Percentiles rank a stretch among this genome's conserved stretches.
phyloP scores from a whole-genome alignment of 2,888 invertebrate species.

The Drosophila ezoana region DNA sequence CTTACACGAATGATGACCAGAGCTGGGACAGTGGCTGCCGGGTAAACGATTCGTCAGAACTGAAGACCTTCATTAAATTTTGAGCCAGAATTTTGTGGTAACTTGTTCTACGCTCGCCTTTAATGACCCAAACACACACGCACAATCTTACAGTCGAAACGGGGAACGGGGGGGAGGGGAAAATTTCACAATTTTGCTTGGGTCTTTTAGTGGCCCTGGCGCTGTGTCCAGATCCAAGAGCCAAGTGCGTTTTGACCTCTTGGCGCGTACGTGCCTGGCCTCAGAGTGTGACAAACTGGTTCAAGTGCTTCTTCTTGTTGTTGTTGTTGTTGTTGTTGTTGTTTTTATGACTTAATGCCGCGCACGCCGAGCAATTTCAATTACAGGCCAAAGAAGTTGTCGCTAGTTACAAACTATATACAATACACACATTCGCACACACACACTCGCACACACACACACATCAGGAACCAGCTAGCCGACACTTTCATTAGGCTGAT shows the following conservation, averaged over 20 bases:
- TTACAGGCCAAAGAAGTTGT: conserved; percentile 56
- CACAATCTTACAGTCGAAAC: conserved; percentile 16
- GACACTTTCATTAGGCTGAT: conserved; percentile 69
- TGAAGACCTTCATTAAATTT: conserved; percentile 74
- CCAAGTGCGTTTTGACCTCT: conserved; percentile 78
- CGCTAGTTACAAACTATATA: conserved; percentile 10
- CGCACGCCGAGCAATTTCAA: conserved; percentile 80
- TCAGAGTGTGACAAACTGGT: conserved; percentile 83
- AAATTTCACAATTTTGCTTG: conserved; percentile 65
- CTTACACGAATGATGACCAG: conserved; percentile 26
- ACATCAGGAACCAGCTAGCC: neutral
- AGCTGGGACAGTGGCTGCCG: conserved; percentile 19
- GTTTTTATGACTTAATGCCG: conserved; percentile 78
- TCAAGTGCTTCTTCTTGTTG: conserved; percentile 24
- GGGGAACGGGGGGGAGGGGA: neutral
- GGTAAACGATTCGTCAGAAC: conserved; percentile 64
- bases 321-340: conserved; percentile 46
- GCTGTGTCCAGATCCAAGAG: conserved; percentile 53
- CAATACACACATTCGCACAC: neutral
- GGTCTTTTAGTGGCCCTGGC: conserved; percentile 41
- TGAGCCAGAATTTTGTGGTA: conserved; percentile 68
- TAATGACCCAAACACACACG: conserved; percentile 66
- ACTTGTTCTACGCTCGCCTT: conserved; percentile 74
- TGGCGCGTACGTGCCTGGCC: conserved; percentile 80
- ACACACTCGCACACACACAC: neutral